Base-by-base conservation (phyloP, 2,888 invertebrate genomes). In the Clepsis dumicolana region DNA sequence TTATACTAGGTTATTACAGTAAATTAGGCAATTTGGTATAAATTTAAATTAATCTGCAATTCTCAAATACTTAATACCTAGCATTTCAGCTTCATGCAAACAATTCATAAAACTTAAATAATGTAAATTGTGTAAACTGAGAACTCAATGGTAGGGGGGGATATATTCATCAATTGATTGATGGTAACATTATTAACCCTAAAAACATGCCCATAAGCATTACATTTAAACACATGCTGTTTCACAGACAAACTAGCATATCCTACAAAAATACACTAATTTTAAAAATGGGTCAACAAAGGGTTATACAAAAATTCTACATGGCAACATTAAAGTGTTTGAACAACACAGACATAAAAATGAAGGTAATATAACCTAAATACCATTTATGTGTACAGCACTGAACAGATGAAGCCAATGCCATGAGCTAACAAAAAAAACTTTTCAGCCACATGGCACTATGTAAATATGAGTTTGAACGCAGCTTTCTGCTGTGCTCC, bases 401-500 rank as follows among this genome's bases (percentile, higher is more conserved):
- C 75, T 77, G 75, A 86, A 84, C 87, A 89, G 73, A 86, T 84
- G 83, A 82, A 72, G 77, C 73, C 72, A 72, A 72, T 71, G 68
- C 65, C 74, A 72, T 72, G 69, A 72, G 68, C 71, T 72, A 75
- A 81, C 78, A 80, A 82, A 84, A 81, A 80, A 82, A 84, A 79
- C 74, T 77, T 80, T 77, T 75, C 73, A 75, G 81, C 78, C 90
- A 90, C 83, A 88, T 90, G 88, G 87, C 85, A 65, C 79, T 81
- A 85, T 77, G 82, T 85, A 85, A 87, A 86, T 84, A 87, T 76
- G 75, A 74, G 69, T 18, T 73, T 74, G 72, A 60, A 73, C 75
- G 75, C 66, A 76, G 77, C 79, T 79, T 79, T 78, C 74, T 76
- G 80, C 72, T 75, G 74, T 70, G 74, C 68, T 66, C 72, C 72